Percentiles rank a stretch among this genome's conserved stretches.
Conservation (phyloP, 2,113 vertebrate genomes). For the Caracal caracal region DNA sequence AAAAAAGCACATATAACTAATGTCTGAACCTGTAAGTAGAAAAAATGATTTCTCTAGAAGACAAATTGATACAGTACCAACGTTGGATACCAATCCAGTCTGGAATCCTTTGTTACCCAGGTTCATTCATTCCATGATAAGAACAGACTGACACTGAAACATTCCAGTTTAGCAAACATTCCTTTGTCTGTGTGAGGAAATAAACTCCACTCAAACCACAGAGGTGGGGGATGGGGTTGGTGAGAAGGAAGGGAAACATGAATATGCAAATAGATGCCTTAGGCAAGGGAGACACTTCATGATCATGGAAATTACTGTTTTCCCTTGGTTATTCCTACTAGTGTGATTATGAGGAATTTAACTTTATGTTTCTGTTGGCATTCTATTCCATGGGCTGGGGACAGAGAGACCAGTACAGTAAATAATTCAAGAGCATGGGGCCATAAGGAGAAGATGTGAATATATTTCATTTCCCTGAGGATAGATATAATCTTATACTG, state of each 20-base stretch:
- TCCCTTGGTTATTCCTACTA: slow-evolving; percentile 73
- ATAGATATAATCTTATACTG: neutral
- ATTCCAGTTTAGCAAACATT: slow-evolving; percentile 68
- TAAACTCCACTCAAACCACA: slow-evolving; percentile 75
- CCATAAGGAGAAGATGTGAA: slow-evolving; percentile 5
- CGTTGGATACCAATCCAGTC: neutral
- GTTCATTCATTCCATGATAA: slow-evolving; percentile 62
- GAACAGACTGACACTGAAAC: slow-evolving; percentile 76
- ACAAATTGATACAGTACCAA: slow-evolving; percentile 40
- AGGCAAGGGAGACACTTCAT: slow-evolving; percentile 64
- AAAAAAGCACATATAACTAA: neutral
- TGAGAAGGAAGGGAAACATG: slow-evolving; percentile 45
- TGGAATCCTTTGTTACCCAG: neutral
- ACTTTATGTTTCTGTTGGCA: slow-evolving; percentile 54
- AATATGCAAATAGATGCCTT: slow-evolving; percentile 83
- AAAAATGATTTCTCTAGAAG: slow-evolving; percentile 18
- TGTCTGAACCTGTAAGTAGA: neutral
- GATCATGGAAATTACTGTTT: slow-evolving; percentile 72
- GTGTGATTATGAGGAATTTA: slow-evolving; percentile 64
- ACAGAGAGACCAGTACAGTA: slow-evolving; percentile 61
- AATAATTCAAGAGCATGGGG: slow-evolving; percentile 46
- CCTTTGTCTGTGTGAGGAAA: slow-evolving; percentile 76
- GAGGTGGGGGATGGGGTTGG: slow-evolving; percentile 61
- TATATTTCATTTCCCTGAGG: slow-evolving; percentile 37
- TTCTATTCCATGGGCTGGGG: slow-evolving; percentile 18